These are phyloP conservation scores for Siphamia tubifer DNA, from an alignment of 2,113 vertebrate species.

Conservation along the genomic window DNA sequence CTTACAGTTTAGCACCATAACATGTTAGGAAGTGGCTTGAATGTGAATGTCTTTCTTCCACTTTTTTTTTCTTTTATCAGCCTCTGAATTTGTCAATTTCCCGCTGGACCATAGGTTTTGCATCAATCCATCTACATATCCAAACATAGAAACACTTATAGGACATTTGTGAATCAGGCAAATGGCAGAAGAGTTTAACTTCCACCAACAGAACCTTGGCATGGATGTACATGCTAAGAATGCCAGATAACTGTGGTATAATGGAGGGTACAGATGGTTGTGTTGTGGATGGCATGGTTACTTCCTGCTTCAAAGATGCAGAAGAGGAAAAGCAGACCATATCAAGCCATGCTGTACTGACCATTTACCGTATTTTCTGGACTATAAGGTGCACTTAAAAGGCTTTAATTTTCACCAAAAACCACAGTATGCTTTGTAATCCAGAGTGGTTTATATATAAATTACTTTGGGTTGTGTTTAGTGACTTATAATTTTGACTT, in stretches of 20 bases:
- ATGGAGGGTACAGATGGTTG: not conserved
- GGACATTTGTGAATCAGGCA: not conserved
- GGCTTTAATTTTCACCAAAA: no score
- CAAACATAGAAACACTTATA: no score
- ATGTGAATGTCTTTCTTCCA: not conserved
- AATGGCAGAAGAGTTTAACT: not conserved
- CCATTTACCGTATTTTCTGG: no score
- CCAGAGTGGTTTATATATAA: no score
- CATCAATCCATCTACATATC: no score
- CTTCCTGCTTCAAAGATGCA: slow-evolving; percentile 35
- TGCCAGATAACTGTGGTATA: not conserved
- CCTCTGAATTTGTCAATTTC: no score
- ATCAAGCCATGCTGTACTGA: slow-evolving; percentile 11
- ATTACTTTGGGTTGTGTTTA: no score
- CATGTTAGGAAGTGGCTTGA: not conserved
- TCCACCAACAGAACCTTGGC: not conserved
- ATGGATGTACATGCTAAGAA: not conserved
- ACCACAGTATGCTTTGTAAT: no score
- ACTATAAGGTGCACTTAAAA: no score
- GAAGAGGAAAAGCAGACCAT: slow-evolving; percentile 34
- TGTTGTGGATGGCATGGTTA: slow-evolving; percentile 25
- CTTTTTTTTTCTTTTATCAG: no score
- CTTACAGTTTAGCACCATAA: slow-evolving; percentile 1
- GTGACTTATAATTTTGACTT: no score
- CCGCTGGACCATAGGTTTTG: no score